phyloP scores from a whole-genome alignment of 2,113 vertebrate genomes.

The Equus przewalskii region DNA sequence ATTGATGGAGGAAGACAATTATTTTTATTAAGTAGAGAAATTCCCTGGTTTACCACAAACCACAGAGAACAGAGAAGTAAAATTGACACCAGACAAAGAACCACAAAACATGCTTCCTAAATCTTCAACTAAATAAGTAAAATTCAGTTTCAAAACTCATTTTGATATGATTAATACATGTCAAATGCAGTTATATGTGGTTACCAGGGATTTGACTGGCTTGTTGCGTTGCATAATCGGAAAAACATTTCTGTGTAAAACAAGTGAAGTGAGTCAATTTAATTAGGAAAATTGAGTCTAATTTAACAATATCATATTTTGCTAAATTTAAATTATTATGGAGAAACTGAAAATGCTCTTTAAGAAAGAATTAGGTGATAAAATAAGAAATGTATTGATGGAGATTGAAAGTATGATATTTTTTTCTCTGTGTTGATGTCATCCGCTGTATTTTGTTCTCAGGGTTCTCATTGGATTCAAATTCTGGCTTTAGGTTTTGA shows the following conservation, averaged over 20 bases:
- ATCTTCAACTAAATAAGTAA: not conserved
- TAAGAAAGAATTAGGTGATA: not conserved
- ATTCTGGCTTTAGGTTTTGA: not conserved
- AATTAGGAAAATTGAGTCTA: slow-evolving; percentile 5
- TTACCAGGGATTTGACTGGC: not conserved
- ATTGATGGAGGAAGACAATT: not conserved
- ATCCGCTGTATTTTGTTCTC: not conserved
- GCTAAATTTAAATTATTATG: not conserved
- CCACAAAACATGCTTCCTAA: not conserved
- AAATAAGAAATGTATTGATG: not conserved
- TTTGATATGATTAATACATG: not conserved
- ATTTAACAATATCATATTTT: slow-evolving; percentile 25
- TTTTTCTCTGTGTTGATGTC: not conserved
- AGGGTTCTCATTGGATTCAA: not conserved
- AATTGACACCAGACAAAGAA: not conserved
- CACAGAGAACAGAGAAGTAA: not conserved
- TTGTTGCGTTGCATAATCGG: not conserved
- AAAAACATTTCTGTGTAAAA: not conserved
- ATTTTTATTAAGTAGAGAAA: slow-evolving; percentile 26
- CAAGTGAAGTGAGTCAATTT: not conserved
- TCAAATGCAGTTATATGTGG: not conserved
- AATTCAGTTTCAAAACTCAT: not conserved
- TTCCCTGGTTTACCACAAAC: not conserved
- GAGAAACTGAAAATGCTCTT: not conserved
- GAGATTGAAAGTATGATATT: not conserved